Conservation (phyloP, 2,797 vertebrate species). For the Hydrophis major region DNA sequence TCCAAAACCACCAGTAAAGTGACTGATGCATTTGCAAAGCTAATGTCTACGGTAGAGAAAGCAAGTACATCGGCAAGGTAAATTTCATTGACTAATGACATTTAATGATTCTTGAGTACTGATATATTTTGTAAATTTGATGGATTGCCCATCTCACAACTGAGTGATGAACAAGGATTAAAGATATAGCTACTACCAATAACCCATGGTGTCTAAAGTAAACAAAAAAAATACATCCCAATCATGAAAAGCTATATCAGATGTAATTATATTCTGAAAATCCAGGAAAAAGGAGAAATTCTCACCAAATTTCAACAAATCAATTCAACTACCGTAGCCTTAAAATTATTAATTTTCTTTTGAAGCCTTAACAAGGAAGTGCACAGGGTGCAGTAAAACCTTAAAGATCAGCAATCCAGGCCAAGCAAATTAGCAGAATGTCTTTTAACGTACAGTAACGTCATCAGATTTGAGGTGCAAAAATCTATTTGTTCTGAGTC, state of each 20-base stretch:
- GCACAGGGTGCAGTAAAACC: background rate
- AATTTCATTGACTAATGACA: background rate
- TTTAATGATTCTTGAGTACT: background rate
- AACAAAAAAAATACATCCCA: background rate
- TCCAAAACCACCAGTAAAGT: slow-evolving; percentile 68
- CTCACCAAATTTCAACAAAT: background rate
- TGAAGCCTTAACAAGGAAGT: background rate
- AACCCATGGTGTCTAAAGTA: background rate
- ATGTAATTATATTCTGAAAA: background rate
- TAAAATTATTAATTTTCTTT: background rate
- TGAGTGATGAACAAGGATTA: background rate
- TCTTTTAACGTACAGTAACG: background rate
- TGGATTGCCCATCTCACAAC: background rate
- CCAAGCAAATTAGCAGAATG: background rate
- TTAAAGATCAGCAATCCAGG: background rate
- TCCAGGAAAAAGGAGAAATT: background rate
- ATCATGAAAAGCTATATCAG: background rate
- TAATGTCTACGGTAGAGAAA: slow-evolving; percentile 87
- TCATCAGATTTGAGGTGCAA: background rate
- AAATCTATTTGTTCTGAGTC: background rate
- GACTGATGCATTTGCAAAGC: slow-evolving; percentile 82
- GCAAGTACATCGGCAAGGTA: slow-evolving; percentile 85
- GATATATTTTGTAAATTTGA: background rate
- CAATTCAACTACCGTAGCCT: background rate
- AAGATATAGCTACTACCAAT: background rate